phyloP scores from a whole-genome alignment of 2,888 invertebrate species.

The Zootermopsis nevadensis region DNA sequence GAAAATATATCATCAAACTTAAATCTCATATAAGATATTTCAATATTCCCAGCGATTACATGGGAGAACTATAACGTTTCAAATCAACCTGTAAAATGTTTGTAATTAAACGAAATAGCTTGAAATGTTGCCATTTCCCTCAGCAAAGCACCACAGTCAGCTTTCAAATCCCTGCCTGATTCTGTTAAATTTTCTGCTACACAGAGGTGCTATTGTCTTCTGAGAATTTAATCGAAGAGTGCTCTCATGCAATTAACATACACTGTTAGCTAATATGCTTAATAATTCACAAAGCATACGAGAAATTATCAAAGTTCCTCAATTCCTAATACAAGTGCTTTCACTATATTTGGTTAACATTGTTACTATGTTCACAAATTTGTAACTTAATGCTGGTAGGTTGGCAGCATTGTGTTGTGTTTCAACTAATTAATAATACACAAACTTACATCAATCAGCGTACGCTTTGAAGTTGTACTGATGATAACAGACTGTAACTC shows the following conservation, averaged over 20 bases:
- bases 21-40: too few relatives aligned
- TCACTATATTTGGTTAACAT: not conserved
- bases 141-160: not conserved
- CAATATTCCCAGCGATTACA: too few relatives aligned
- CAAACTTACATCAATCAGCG: not conserved
- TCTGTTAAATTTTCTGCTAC: not conserved
- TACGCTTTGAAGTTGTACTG: not conserved
- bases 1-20: too few relatives aligned
- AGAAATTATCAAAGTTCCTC: not conserved
- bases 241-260: not conserved
- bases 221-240: not conserved
- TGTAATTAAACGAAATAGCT: not conserved
- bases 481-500: not conserved
- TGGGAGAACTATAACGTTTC: not conserved
- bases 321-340: not conserved
- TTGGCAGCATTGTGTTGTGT: not conserved
- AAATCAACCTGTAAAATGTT: not conserved
- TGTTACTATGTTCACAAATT: not conserved
- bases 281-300: not conserved
- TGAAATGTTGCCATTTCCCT: not conserved
- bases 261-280: too few relatives aligned
- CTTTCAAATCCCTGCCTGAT: not conserved
- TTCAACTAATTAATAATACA: not conserved
- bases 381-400: not conserved
- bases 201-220: not conserved